Evolutionary conservation across 2,797 vertebrate genomes (phyloP).

Genomic region (Nyctalus aviator): DNA sequence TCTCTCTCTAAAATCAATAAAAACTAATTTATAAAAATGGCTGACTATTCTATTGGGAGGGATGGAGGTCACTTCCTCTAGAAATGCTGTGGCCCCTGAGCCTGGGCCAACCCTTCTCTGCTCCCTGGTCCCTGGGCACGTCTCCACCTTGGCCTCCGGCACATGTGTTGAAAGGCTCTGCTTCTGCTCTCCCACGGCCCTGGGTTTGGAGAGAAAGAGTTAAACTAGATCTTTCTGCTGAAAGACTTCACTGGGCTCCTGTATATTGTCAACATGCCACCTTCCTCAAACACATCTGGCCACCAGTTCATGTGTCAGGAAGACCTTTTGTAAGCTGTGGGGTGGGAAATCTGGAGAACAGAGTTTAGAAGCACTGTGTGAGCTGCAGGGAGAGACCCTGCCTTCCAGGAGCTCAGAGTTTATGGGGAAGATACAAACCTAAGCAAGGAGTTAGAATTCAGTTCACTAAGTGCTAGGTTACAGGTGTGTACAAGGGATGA

Average conservation of each 20-base stretch:
- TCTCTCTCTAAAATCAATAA: too few relatives aligned
- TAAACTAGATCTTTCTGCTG: constrained; percentile 26
- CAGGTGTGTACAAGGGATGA: neutral
- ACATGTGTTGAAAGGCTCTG: neutral
- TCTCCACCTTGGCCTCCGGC: neutral
- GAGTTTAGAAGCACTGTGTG: neutral
- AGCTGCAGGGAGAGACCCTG: neutral
- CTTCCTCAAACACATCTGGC: neutral
- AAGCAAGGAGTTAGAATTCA: neutral
- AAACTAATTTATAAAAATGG: neutral
- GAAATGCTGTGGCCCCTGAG: neutral
- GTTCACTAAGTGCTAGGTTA: neutral
- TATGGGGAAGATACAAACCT: neutral
- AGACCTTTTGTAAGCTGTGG: neutral
- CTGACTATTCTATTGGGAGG: neutral
- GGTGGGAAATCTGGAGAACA: neutral
- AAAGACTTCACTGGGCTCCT: neutral
- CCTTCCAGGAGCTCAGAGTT: neutral
- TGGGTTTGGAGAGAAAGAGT: neutral
- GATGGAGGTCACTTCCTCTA: neutral
- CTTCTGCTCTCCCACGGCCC: neutral
- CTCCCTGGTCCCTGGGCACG: neutral
- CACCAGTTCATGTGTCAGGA: neutral
- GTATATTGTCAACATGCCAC: neutral
- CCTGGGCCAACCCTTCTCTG: neutral